phyloP scores from a whole-genome alignment of 2,888 invertebrate genomes.

The Acanthosepion pharaonis region DNA sequence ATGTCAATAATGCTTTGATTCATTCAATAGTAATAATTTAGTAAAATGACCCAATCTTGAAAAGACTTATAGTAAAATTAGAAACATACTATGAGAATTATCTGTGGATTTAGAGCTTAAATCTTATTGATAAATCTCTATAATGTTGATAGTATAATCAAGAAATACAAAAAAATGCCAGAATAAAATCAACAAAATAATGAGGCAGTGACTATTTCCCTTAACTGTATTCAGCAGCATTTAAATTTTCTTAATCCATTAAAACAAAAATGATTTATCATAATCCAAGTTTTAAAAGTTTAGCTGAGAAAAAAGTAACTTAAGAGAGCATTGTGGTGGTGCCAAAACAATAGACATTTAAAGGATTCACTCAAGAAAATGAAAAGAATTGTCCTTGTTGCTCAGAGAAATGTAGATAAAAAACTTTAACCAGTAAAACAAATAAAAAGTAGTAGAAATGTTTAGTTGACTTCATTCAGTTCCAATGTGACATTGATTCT shows the following conservation, averaged over 20 bases:
- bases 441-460: not conserved
- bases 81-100: not conserved
- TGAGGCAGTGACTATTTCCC: not conserved
- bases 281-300: not conserved
- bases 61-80: not conserved
- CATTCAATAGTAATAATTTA: too few species aligned
- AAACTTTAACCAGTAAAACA: not conserved
- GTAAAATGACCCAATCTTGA: too few species aligned
- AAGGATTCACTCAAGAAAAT: not conserved
- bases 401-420: not conserved
- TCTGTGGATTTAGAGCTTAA: not conserved
- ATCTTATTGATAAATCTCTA: not conserved
- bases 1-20: too few species aligned
- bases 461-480: not conserved
- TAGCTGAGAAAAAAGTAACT: not conserved
- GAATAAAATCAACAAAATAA: not conserved
- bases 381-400: not conserved
- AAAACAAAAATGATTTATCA: not conserved
- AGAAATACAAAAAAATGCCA: not conserved
- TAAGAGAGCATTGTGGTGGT: not conserved
- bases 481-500: not conserved
- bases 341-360: not conserved
- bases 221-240: not conserved
- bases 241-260: not conserved
- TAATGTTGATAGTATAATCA: not conserved